phyloP scores from a whole-genome alignment of 1,140 invertebrate species.

The Leptonema lineaticorne region DNA sequence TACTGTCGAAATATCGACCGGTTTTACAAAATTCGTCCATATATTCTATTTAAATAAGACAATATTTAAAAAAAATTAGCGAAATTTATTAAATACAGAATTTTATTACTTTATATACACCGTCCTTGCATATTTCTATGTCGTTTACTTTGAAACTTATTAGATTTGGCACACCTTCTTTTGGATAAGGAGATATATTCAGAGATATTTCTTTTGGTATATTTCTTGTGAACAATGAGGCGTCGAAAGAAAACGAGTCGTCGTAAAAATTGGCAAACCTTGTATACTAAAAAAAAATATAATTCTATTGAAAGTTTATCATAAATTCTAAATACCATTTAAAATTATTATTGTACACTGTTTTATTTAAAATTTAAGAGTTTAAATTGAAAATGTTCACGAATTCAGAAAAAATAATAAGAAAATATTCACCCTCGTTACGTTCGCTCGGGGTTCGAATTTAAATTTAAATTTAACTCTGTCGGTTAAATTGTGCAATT shows the following conservation, averaged over 20 bases:
- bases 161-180: conserved; percentile 27
- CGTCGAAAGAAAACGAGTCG: conserved; percentile 12
- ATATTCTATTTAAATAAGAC: no score
- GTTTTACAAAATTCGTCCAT: neutral
- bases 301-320: no score
- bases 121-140: conserved; percentile 25
- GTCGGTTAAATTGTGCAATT: neutral
- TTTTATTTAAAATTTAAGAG: no score
- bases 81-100: conserved; percentile 2
- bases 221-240: no score
- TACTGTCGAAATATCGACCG: neutral
- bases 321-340: no score
- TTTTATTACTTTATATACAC: conserved; percentile 27
- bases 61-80: neutral
- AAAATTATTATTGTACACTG: no score
- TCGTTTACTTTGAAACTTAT: conserved; percentile 27
- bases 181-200: conserved; percentile 19
- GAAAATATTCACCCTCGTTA: no score
- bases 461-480: neutral
- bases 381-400: no score
- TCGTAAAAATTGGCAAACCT: neutral
- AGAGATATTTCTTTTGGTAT: no score
- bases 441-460: neutral
- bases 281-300: conserved; percentile 23
- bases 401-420: no score